Evolutionary conservation across 2,113 vertebrate species (phyloP).

Genomic region (Craseonycteris thonglongyai): DNA sequence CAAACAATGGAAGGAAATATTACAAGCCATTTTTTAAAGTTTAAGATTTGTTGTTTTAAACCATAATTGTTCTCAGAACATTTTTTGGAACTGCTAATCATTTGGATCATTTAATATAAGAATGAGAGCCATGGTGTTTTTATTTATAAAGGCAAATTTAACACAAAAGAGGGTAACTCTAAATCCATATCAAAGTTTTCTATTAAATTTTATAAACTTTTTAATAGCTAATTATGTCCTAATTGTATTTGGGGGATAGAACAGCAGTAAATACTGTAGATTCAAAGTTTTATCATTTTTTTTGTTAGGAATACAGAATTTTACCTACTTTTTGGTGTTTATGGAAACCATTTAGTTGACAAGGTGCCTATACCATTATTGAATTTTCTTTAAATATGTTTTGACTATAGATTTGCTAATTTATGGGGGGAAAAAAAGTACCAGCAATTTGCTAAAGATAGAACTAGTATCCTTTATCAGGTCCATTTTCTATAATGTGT

Average conservation of each 20-base stretch:
- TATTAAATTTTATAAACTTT: conserved; percentile 63
- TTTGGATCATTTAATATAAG: conserved; percentile 48
- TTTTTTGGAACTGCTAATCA: conserved; percentile 50
- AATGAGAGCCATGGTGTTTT: conserved; percentile 63
- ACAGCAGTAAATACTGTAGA: conserved; percentile 62
- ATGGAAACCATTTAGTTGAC: conserved; percentile 68
- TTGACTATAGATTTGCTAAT: conserved; percentile 56
- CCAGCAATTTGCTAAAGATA: conserved; percentile 75
- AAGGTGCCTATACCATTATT: conserved; percentile 74
- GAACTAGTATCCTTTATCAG: conserved; percentile 69
- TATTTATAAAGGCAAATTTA: conserved; percentile 49
- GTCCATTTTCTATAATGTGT: conserved; percentile 71
- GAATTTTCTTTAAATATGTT: conserved; percentile 70
- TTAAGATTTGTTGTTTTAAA: conserved; percentile 51
- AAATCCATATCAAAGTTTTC: conserved; percentile 67
- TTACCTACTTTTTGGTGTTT: conserved; percentile 61
- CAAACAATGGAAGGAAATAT: conserved; percentile 19
- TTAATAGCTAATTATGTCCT: conserved; percentile 66
- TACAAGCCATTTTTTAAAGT: conserved; percentile 45
- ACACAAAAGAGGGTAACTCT: conserved; percentile 51
- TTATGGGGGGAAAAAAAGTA: conserved; percentile 51
- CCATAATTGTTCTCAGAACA: conserved; percentile 57
- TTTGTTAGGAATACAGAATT: conserved; percentile 44
- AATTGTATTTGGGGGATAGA: conserved; percentile 49
- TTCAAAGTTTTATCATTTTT: conserved; percentile 52